Evolutionary conservation across 1,140 invertebrate species (phyloP), one percentile per base, ranked within the genome.

Genomic region (Procambarus clarkii): DNA sequence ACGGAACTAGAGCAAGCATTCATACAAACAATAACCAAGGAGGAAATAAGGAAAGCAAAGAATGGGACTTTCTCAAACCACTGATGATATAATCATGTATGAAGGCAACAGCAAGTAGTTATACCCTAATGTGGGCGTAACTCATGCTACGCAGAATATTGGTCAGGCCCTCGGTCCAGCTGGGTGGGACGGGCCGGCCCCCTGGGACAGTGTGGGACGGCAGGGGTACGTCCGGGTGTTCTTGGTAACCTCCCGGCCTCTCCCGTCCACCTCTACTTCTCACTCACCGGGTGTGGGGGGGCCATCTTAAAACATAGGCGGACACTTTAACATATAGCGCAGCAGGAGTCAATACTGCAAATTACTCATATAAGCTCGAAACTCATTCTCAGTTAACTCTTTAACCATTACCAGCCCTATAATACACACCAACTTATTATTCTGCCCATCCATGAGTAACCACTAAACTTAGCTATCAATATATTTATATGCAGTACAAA

Each of bases 261-360:
- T 91, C 89, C 89, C 89, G 89, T 91, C 89, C 89, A 91, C 89
- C 89, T 91, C 89, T 91, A 91, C 89, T 91, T 91, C 89, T 91
- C 89, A 91, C 89, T 91, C 89, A 91, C 89, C 89, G 89, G 89
- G 81, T 85, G 89, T 91, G 89, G 89, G 89, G 88, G 89, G 89
- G 82, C 89, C 89, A 91, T 91, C 89, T 91, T 91, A 91, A 91
- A 91, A 91, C 89, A 91, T 86, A 91, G 89, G 89, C 89, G 89
- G 82, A 91, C 45, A 85, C 80, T 85, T 91, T 86, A 91, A 91
- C 82, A 91, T 91, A 78, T 45, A 85, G 74, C 74, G 58, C 74
- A 34, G 50, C 76, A 60, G 82, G 60, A 83, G 80, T 83, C 60
- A 82, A n/a, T 58, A 71, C 71, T 84, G 34, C 69, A 74, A 74